Evolutionary conservation across 1,140 invertebrate genomes (phyloP), one percentile per base, ranked within the genome.

Genomic region (Trachymyrmex septentrionalis): DNA sequence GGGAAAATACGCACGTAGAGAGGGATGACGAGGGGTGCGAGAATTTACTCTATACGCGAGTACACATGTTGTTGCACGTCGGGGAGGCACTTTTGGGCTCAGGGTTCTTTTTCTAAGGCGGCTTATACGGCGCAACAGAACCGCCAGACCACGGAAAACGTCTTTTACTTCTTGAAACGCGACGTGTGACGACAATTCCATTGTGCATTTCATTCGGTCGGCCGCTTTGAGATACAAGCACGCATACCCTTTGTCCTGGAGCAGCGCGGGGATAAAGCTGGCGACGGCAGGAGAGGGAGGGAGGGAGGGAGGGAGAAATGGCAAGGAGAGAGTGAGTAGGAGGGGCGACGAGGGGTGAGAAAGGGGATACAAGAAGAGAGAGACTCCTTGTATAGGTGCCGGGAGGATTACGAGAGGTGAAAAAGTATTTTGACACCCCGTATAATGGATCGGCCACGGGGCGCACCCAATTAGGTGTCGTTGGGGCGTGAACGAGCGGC

Each of bases 391-490:
- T 86, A 88, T 87, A 84, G 86, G 61, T 81, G 84, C 71, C 34
- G 44, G 61, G 75, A 89, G 89, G 90, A 91, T 91, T 91, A 91
- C 78, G 73, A 86, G 75, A 85, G 88, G 90, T 77, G 87, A 91
- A 94, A 91, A 91, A 92, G 95, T 95, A 95, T 95, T 95, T 95
- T 95, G 95, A 95, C 95, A 95, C 95, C 94, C 87, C 78, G 92
- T 90, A 94, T 94, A 95, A 95, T 94, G 89, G 92, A 89, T 86
- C 92, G 94, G 93, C 89, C 94, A 92, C 94, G 94, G 92, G 94
- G 94, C 91, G 91, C 91, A 93, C 92, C 94, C 94, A 95, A 95
- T 95, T 95, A 95, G 94, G 93, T 91, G 93, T 92, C 92, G 90
- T 90, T 73, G 89, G 92, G 89, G 91, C 92, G 93, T 94, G 90